Evolutionary conservation across 2,888 invertebrate genomes (phyloP).

Genomic region (Bhutanitis thaidina): DNA sequence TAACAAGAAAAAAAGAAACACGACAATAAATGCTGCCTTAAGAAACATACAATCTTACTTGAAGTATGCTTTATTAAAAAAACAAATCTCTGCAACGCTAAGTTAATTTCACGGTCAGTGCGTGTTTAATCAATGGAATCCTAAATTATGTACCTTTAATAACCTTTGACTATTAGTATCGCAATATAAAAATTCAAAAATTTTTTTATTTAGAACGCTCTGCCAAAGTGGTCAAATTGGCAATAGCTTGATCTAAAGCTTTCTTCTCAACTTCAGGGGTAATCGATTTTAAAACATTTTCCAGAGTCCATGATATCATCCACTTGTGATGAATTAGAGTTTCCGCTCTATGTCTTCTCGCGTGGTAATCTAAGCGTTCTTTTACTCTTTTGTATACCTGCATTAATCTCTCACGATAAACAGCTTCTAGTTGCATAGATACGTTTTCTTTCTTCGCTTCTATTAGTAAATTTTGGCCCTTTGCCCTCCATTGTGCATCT

Average conservation of each 20-base stretch:
- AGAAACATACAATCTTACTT: slow-evolving; percentile 1
- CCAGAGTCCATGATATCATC: slow-evolving; percentile 95
- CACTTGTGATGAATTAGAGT: slow-evolving; percentile 93
- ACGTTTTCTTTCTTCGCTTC: slow-evolving; percentile 95
- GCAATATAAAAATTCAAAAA: not conserved
- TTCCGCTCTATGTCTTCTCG: slow-evolving; percentile 87
- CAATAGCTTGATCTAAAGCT: slow-evolving; percentile 90
- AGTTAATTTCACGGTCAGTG: slow-evolving; percentile 13
- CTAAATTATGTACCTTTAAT: not conserved
- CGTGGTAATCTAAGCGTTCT: slow-evolving; percentile 93
- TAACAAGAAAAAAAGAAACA: not conserved
- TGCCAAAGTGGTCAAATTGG: slow-evolving; percentile 87
- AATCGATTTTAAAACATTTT: slow-evolving; percentile 88
- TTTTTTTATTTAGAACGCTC: slow-evolving; percentile 26
- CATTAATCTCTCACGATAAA: slow-evolving; percentile 85
- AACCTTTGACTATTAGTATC: not conserved
- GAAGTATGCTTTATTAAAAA: not conserved
- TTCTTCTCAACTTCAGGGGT: slow-evolving; percentile 94
- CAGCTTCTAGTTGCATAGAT: slow-evolving; percentile 93
- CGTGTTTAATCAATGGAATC: not conserved
- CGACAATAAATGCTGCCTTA: not conserved
- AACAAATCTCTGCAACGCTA: not conserved
- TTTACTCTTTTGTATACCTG: slow-evolving; percentile 80
- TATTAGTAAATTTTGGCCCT: slow-evolving; percentile 87
- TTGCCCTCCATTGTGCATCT: slow-evolving; percentile 85